Evolutionary conservation across 1,140 invertebrate genomes (phyloP), one percentile per base, ranked within the genome.

Genomic region (Musca domestica): DNA sequence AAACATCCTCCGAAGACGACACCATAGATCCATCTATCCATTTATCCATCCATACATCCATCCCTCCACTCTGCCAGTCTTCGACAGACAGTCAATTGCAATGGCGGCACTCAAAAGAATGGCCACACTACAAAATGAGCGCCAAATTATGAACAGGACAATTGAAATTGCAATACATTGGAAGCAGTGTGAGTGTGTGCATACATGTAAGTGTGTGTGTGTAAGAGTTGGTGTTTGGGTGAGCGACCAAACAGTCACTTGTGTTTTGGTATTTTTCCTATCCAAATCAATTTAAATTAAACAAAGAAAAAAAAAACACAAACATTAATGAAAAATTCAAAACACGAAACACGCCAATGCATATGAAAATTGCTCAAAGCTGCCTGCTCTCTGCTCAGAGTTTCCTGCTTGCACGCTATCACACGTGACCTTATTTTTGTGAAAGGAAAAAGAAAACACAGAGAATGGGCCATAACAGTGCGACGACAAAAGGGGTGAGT

Each of bases 271-370:
- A 41, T 41, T 41, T 41, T 41, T 12, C 34, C 34, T 41, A 41
- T 41, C 34, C 4, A 69, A 66, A 69, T 66, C 68, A 66, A 69
- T 71, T 52, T 67, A 66, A 70, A 71, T 75, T 75, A 75, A 75
- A n/a, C n/a, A n/a, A n/a, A n/a, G n/a, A n/a, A n/a, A n/a, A n/a
- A 74, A 72, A 67, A 68, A 64, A 48, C 41, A 48, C 47, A 64
- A 65, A 68, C 49, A 68, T 64, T 68, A 68, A 68, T 68, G 63
- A 68, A 68, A 68, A 68, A 68, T 64, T 68, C 67, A 68, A 34
- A 63, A 68, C 64, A 66, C 47, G 48, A 30, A 54, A 51, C 67
- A 65, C 63, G 61, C 61, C 67, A 68, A 65, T 68, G 34, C 46
- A 61, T 15, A 46, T 25, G 47, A 64, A 61, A 63, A 66, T 47